phyloP scores from a whole-genome alignment of 1,140 invertebrate genomes.

The Papilio polyxenes region DNA sequence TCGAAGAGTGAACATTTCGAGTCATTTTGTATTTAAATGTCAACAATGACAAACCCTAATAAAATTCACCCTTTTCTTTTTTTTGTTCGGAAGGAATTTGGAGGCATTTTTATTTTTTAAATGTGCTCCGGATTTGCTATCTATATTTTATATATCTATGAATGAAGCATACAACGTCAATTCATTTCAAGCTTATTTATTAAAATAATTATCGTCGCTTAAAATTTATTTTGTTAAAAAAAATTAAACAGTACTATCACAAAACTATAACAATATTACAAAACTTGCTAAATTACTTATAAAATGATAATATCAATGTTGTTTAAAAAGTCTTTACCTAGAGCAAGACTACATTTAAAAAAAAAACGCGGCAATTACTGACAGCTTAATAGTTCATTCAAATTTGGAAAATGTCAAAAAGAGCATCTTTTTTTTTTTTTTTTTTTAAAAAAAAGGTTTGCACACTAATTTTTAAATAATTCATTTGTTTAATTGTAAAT shows the following conservation, averaged over 20 bases:
- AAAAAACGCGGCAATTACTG: background rate
- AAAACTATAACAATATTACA: slow-evolving; percentile 9
- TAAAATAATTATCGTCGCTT: slow-evolving; percentile 19
- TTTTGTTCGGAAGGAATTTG: too few species aligned
- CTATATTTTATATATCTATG: too few species aligned
- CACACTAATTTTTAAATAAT: background rate
- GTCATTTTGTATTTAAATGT: too few species aligned
- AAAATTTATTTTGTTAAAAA: slow-evolving; percentile 21
- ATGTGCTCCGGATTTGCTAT: too few species aligned
- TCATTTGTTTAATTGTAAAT: background rate
- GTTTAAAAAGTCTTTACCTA: background rate
- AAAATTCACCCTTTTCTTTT: too few species aligned
- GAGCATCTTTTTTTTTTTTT: background rate
- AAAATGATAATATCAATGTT: background rate
- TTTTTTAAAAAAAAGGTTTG: too few species aligned
- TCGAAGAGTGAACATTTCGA: too few species aligned
- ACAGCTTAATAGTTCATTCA: background rate
- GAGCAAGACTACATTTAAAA: background rate
- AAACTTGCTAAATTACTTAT: background rate
- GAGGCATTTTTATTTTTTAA: too few species aligned
- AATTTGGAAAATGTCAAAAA: background rate
- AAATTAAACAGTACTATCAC: slow-evolving; percentile 33
- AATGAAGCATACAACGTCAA: slow-evolving; percentile 32
- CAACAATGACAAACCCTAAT: too few species aligned
- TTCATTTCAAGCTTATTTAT: slow-evolving; percentile 6